Base-by-base conservation (phyloP, 92 coral and sea anemone genomes). In the Phenganax marumi region DNA sequence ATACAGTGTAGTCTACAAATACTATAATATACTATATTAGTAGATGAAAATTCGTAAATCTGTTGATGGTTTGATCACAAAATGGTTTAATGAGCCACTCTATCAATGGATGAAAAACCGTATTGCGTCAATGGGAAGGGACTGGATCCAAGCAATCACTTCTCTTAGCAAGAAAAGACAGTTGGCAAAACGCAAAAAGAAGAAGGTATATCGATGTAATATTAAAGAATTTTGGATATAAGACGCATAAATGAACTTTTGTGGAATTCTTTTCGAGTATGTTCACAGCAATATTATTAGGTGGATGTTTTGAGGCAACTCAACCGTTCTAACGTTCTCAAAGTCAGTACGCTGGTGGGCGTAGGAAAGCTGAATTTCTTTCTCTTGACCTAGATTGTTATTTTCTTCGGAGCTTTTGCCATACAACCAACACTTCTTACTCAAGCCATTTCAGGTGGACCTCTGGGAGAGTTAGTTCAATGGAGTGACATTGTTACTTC, bases 401-500 rank as follows among this genome's bases (percentile, higher is more conserved):
- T 93, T 46, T 90, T 90, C 66, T 84, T 91, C 69, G 97, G 97
- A 10, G 77, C 97, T 16, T 90, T 89, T 68, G 91, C 90, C 7
- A 25, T 12, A 56, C 85, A 84, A 63, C 97, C 97, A 1, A 8
- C 6, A 5, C 86, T 93, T 79, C 87, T 93, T 52, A 26, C 79
- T 11, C 16, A 12, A 9, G 97, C 97, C 0, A 88, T 48, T 54
- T 52, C 23, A 9, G 97, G 97, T 26, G 97, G 93, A 0, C 97
- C 97, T 7, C 75, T 93, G 72, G 97, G 97, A 3, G 97, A 93
- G 79, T 70, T 93, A 83, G 91, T 93, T 0, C 97, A 93, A 72
- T 93, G 97, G 97, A 91, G 90, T 77, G 97, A 93, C 68, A 52
- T 91, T 57, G 66, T 93, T 25, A 86, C 91, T 12, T 70, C 97